Conservation (phyloP, 2,888 invertebrate genomes). For the Meandrusa payeni region DNA sequence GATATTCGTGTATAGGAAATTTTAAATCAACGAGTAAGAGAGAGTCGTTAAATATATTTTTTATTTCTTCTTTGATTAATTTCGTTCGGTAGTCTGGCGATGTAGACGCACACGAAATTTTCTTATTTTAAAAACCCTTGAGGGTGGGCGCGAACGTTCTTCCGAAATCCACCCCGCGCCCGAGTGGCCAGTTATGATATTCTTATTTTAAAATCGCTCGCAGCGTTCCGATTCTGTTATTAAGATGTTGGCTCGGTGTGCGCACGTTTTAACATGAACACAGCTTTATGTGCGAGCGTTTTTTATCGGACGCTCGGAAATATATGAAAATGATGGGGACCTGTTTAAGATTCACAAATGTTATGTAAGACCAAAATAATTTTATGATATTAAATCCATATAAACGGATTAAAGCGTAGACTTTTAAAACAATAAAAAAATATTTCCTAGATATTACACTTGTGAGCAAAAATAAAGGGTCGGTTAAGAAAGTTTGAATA, state of each 20-base stretch:
- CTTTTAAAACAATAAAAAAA: too few species aligned
- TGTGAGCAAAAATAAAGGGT: too few species aligned
- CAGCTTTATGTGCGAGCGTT: background rate
- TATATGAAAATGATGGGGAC: constrained; percentile 12
- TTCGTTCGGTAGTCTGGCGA: constrained; percentile 54
- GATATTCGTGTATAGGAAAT: too few species aligned
- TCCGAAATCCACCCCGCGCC: constrained; percentile 67
- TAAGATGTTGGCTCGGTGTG: constrained; percentile 69
- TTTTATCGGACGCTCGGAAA: constrained; percentile 5
- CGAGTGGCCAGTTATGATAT: constrained; percentile 76
- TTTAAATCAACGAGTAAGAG: too few species aligned
- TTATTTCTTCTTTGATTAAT: too few species aligned
- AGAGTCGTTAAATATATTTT: too few species aligned
- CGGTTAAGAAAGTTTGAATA: too few species aligned
- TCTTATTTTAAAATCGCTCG: constrained; percentile 76
- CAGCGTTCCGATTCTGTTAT: constrained; percentile 77
- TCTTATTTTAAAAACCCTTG: constrained; percentile 74
- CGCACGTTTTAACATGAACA: constrained; percentile 45
- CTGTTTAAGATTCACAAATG: too few species aligned
- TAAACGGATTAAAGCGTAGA: too few species aligned
- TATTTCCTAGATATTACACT: too few species aligned
- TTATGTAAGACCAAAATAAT: too few species aligned
- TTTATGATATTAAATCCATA: too few species aligned
- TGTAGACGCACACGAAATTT: constrained; percentile 63
- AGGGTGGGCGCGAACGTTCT: constrained; percentile 68